Base-by-base conservation (phyloP, 2,888 invertebrate genomes). In the Leistus spinibarbis region DNA sequence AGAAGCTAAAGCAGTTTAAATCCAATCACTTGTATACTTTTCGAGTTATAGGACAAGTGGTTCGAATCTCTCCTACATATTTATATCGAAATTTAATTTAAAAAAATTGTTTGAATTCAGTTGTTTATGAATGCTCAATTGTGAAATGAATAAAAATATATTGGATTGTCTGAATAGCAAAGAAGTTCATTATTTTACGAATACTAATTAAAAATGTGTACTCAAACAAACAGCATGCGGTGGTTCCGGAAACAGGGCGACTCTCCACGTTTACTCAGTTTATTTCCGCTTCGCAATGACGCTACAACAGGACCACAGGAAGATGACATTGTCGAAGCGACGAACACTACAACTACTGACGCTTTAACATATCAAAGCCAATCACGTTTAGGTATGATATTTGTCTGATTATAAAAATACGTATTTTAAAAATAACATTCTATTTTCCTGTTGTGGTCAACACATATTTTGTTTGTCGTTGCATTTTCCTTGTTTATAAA, bases 231-330 rank as follows among this genome's bases (percentile, higher is more conserved):
- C 66, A 66, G 66, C 53, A 92, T 92, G 92, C 91, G 91, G 87
- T 92, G 92, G 92, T 92, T 92, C 87, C 90, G 89, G 78, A 87
- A 87, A 85, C 85, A 86, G 80, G 90, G 90, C 82, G 91, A 90
- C 85, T 88, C 91, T 83, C 92, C 92, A 80, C 88, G 91, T 85
- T 88, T 92, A 82, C 87, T 92, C 78, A 91, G 91, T 85, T 88
- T 92, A 77, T 91, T 92, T 78, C 91, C 91, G 54, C 82, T 89
- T 74, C 84, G 87, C 79, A 89, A 87, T 79, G 85, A 88, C 81
- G 53, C 40, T 9, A 40, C 66, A 17, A 40, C 66, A 10, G 66
- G 66, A 66, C 40, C 66, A 66, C 40, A 68, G 76, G 78, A 70
- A 76, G 80, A 66, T 17, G 66, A 66, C 10, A 20, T 66, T 19